These are phyloP conservation scores for Eupithecia subumbrata DNA, from an alignment of 2,888 invertebrate species.

Conservation along the genomic window DNA sequence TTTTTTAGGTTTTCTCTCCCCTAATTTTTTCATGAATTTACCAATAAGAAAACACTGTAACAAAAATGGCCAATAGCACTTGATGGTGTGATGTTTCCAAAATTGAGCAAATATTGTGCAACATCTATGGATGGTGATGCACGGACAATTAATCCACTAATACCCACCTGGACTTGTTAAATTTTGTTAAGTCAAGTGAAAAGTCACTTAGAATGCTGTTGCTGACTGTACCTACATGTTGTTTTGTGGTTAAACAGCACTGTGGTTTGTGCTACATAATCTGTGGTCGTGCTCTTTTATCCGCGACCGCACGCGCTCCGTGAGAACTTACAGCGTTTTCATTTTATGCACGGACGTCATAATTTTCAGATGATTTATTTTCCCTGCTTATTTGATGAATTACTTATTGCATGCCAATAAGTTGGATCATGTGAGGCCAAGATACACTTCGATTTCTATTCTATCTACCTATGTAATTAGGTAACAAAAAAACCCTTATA, in stretches of 20 bases:
- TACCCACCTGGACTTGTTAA: not conserved
- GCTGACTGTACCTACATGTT: not conserved
- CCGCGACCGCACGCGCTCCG: constrained; percentile 49
- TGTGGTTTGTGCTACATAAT: not conserved
- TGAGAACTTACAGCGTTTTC: constrained; percentile 35
- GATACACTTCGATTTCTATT: too few species aligned
- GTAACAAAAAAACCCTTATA: too few species aligned
- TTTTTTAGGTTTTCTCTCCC: not conserved
- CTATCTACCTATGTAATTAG: too few species aligned
- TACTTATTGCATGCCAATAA: not conserved
- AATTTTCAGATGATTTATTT: not conserved
- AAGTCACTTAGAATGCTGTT: not conserved
- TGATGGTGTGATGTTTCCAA: too few species aligned
- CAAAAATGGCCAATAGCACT: too few species aligned
- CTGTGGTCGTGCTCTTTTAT: constrained; percentile 53
- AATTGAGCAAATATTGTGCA: too few species aligned
- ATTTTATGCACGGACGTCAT: constrained; percentile 6
- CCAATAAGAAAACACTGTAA: too few species aligned
- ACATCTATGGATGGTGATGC: too few species aligned
- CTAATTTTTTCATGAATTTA: too few species aligned
- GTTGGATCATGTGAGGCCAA: not conserved
- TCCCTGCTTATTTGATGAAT: not conserved
- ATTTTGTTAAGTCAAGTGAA: not conserved
- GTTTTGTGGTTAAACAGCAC: constrained; percentile 9
- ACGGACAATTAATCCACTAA: not conserved